These are phyloP conservation scores for Sylvicola cinctus DNA, from an alignment of 2,888 invertebrate genomes.

Conservation along the genomic window DNA sequence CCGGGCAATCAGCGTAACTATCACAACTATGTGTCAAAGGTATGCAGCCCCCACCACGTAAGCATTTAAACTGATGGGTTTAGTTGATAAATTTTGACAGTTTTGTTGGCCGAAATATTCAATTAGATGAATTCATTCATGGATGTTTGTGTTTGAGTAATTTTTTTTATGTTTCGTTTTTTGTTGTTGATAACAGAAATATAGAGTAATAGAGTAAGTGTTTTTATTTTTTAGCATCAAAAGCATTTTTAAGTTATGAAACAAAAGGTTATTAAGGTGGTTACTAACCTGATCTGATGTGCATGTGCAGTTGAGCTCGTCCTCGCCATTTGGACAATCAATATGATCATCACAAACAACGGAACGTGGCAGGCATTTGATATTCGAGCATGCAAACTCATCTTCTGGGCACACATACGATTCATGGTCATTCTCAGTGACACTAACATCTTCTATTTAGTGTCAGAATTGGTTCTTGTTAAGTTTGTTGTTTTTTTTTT, in stretches of 20 bases:
- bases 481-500: no score
- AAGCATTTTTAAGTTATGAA: no score
- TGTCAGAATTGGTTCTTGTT: no score
- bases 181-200: no score
- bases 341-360: conserved; percentile 64
- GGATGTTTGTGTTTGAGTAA: no score
- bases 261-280: no score
- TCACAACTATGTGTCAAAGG: conserved; percentile 28
- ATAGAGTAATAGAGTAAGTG: no score
- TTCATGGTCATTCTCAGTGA: no score
- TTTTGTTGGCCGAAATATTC: neutral
- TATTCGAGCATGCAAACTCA: conserved; percentile 37
- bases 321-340: conserved; percentile 57
- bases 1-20: conserved; percentile 29
- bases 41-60: conserved; percentile 24
- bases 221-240: no score
- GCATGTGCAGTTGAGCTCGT: conserved; percentile 40
- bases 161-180: no score
- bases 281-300: conserved; percentile 21
- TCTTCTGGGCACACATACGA: neutral
- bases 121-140: no score
- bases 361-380: conserved; percentile 46
- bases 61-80: conserved; percentile 22
- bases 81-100: neutral
- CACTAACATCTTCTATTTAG: no score